These are phyloP conservation scores for Ochotona princeps DNA, from an alignment of 2,113 vertebrate species.

Conservation along the genomic window DNA sequence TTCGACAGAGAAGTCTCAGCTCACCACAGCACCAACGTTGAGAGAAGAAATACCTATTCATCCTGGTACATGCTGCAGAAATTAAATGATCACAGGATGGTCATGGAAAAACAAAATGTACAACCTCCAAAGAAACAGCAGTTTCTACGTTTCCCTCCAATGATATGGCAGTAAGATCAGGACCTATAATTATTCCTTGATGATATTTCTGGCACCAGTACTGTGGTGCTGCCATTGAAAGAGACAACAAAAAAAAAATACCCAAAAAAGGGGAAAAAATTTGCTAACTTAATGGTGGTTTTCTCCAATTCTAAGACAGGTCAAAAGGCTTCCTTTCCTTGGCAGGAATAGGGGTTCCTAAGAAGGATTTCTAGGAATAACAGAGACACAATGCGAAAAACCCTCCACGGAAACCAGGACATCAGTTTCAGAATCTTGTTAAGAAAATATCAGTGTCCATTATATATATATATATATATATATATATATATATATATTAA, in stretches of 20 bases:
- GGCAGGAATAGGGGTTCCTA: background rate
- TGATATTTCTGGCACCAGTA: background rate
- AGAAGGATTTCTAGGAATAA: slow-evolving; percentile 1
- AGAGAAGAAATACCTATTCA: background rate
- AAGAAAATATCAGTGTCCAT: slow-evolving; percentile 36
- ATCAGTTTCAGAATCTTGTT: slow-evolving; percentile 42
- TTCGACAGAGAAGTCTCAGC: background rate
- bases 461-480: slow-evolving; percentile 38
- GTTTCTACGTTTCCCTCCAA: background rate
- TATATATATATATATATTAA: slow-evolving; percentile 49
- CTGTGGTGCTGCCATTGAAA: background rate
- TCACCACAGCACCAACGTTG: background rate
- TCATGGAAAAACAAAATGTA: background rate
- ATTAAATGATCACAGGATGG: background rate
- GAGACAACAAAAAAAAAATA: too few relatives aligned
- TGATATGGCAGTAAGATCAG: background rate
- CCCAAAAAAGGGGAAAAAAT: background rate
- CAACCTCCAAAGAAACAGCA: background rate
- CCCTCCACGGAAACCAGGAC: slow-evolving; percentile 31
- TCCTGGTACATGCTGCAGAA: background rate
- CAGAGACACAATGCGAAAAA: background rate
- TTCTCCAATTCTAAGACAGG: background rate
- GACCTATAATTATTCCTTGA: background rate
- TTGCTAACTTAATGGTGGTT: background rate
- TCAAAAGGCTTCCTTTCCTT: background rate